A percentile compares a stretch with the other conserved stretches of the same genome.
phyloP scores from a whole-genome alignment of 2,113 vertebrate species.

The Otolemur garnettii region DNA sequence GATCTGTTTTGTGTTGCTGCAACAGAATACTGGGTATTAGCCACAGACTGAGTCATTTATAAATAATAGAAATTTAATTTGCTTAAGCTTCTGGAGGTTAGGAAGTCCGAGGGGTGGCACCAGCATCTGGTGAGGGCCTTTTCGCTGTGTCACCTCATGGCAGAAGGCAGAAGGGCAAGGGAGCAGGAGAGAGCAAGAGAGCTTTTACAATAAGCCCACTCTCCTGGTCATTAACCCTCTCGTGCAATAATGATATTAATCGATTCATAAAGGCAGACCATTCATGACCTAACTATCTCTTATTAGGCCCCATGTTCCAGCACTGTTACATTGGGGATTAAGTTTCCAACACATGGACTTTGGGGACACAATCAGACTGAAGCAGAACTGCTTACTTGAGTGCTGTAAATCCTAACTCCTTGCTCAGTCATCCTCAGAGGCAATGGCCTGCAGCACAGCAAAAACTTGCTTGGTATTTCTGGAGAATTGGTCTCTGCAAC shows the following conservation, averaged over 20 bases:
- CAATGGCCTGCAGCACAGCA: neutral
- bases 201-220: no score
- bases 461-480: slow-evolving; percentile 12
- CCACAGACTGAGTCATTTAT: neutral
- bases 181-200: neutral
- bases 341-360: no score
- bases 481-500: neutral
- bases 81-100: neutral
- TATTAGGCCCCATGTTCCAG: no score
- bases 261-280: no score
- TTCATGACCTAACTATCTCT: no score
- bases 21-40: neutral
- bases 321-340: no score
- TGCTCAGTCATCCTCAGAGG: neutral
- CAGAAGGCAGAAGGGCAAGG: neutral
- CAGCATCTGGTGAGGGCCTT: neutral
- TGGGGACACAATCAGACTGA: no score
- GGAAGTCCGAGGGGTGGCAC: neutral
- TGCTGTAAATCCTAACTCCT: neutral
- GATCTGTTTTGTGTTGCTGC: neutral
- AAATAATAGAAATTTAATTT: neutral
- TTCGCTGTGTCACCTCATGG: neutral
- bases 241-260: no score
- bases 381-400: neutral
- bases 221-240: no score